Conservation (phyloP, 2,797 vertebrate genomes). For the Merluccius polli region DNA sequence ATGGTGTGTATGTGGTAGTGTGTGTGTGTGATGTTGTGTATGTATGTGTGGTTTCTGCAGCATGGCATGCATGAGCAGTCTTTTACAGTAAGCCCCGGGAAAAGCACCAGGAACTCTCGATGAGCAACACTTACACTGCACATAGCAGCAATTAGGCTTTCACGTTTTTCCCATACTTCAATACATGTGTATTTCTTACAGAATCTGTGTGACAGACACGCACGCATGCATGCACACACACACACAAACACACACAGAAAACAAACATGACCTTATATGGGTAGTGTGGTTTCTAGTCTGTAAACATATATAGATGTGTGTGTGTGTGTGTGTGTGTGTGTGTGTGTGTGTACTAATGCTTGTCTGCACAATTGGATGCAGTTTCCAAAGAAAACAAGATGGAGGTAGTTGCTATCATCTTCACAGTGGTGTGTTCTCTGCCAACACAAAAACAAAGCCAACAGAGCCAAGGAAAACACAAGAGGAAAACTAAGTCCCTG, state of each 20-base stretch:
- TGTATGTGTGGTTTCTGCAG: not conserved
- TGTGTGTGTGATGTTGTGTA: not conserved
- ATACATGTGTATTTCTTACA: not conserved
- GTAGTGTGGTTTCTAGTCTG: not conserved
- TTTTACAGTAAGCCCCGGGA: not conserved
- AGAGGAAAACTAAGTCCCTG: not conserved
- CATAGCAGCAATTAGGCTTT: not conserved
- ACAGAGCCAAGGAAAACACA: not conserved
- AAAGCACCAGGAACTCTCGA: not conserved
- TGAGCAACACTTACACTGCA: not conserved
- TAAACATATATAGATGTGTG: not conserved
- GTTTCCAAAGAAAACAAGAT: constrained; percentile 1
- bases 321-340: not conserved
- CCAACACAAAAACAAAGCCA: not conserved
- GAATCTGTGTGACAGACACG: not conserved
- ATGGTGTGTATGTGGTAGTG: too few relatives aligned
- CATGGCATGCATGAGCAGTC: not conserved
- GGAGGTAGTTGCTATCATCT: not conserved
- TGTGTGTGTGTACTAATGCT: not conserved
- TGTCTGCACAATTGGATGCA: not conserved
- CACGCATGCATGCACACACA: too few relatives aligned
- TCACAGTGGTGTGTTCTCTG: not conserved
- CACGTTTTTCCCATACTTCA: not conserved
- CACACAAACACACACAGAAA: not conserved
- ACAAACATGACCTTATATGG: not conserved